A percentile compares a stretch with the other conserved stretches of the same genome.
These are phyloP conservation scores for Cathartes aura DNA, from an alignment of 2,113 vertebrate genomes.

Conservation along the genomic window DNA sequence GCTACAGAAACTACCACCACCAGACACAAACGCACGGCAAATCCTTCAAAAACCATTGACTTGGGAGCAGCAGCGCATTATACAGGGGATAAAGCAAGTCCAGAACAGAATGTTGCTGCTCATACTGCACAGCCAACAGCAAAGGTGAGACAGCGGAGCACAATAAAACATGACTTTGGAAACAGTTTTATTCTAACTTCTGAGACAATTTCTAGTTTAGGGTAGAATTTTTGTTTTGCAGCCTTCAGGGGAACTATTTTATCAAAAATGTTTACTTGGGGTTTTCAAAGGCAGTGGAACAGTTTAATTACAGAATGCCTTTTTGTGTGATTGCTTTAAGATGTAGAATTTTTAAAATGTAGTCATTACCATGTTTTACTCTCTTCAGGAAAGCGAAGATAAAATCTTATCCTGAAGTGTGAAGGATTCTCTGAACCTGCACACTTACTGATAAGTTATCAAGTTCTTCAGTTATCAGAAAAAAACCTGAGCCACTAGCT, in stretches of 20 bases:
- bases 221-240: not conserved
- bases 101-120: constrained; percentile 75
- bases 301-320: not conserved
- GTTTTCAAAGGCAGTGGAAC: not conserved
- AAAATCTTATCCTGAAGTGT: not conserved
- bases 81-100: constrained; percentile 86
- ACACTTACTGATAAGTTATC: not conserved
- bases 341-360: not conserved
- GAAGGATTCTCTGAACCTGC: not conserved
- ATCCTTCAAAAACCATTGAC: constrained; percentile 94
- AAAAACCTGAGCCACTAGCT: not conserved
- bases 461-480: not conserved
- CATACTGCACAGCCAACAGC: constrained; percentile 68
- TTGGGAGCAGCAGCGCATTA: constrained; percentile 94
- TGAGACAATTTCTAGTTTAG: not conserved
- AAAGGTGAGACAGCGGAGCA: constrained; percentile 78
- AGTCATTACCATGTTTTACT: not conserved
- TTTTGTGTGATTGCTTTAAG: not conserved
- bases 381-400: not conserved
- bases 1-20: constrained; percentile 93
- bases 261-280: not conserved
- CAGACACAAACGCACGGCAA: constrained; percentile 87
- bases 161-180: not conserved
- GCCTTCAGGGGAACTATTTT: not conserved
- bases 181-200: not conserved